These are phyloP conservation scores for Avahi laniger DNA, from an alignment of 2,797 vertebrate genomes.

Conservation along the genomic window DNA sequence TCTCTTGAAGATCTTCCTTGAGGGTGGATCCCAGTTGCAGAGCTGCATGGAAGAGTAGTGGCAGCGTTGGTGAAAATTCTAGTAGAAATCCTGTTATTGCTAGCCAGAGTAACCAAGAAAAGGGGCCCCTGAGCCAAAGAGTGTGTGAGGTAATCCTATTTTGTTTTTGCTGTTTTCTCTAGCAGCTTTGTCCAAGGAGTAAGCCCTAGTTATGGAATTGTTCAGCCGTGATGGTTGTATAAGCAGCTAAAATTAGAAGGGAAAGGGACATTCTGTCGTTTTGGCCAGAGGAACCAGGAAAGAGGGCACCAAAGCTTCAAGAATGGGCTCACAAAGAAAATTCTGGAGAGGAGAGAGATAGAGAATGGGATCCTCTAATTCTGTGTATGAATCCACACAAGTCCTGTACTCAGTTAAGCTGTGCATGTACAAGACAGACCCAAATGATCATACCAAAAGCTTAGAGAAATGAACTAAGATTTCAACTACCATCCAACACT, in stretches of 20 bases:
- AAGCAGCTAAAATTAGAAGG: not conserved
- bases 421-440: not conserved
- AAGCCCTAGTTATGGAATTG: not conserved
- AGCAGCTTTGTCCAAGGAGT: not conserved
- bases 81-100: not conserved
- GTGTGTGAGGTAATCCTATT: not conserved
- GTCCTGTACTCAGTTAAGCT: not conserved
- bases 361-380: constrained; percentile 23
- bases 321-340: not conserved
- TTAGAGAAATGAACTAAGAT: constrained; percentile 8
- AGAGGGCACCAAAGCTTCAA: not conserved
- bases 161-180: not conserved
- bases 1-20: constrained; percentile 5
- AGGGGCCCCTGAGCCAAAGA: not conserved
- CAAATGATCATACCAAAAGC: constrained; percentile 31
- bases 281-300: not conserved
- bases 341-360: not conserved
- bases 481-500: not conserved
- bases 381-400: not conserved
- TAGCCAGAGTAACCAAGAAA: not conserved
- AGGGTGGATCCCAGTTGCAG: not conserved
- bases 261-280: not conserved
- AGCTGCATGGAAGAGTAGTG: not conserved
- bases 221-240: not conserved
- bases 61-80: not conserved